Evolutionary conservation across 2,797 vertebrate species (phyloP).

Genomic region (Pseudochirops corinnae): DNA sequence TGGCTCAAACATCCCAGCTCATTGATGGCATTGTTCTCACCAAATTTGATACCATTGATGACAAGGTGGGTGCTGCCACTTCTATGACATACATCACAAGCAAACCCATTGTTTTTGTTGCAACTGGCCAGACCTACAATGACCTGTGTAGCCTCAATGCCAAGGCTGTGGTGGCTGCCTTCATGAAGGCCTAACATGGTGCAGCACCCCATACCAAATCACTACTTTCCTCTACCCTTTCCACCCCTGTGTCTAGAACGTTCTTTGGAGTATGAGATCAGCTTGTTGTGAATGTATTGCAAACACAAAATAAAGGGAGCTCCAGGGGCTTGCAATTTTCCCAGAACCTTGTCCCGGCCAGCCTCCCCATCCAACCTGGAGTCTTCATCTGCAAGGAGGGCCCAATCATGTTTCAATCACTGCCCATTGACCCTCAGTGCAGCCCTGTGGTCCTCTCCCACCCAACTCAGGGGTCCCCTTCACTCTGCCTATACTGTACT

Average conservation of each 20-base stretch:
- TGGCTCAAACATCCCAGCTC: constrained; percentile 95
- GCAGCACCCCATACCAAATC: constrained; percentile 76
- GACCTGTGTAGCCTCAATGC: constrained; percentile 98
- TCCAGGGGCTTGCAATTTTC: constrained; percentile 43
- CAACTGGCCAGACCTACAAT: constrained; percentile 98
- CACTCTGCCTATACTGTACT: constrained; percentile 59
- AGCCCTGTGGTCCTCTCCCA: background rate
- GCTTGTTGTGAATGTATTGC: constrained; percentile 76
- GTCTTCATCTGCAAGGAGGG: constrained; percentile 51
- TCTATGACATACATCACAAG: constrained; percentile 99
- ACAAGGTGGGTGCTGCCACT: constrained; percentile 99
- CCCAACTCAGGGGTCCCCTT: constrained; percentile 57
- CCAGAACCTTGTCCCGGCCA: constrained; percentile 4
- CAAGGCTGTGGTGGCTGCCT: constrained; percentile 95
- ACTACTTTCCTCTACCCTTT: constrained; percentile 67
- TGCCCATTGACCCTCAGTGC: constrained; percentile 20
- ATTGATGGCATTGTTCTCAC: constrained; percentile 99
- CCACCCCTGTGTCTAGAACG: constrained; percentile 75
- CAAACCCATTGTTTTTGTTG: constrained; percentile 98
- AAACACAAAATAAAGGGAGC: background rate
- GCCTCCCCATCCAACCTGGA: constrained; percentile 28
- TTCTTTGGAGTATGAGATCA: constrained; percentile 81
- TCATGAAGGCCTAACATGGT: constrained; percentile 95
- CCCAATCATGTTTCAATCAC: constrained; percentile 11
- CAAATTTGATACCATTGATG: constrained; percentile 99